Percentiles rank a stretch among this genome's conserved stretches.
Evolutionary conservation across 2,113 vertebrate species (phyloP).

Genomic region (Catagonus wagneri): DNA sequence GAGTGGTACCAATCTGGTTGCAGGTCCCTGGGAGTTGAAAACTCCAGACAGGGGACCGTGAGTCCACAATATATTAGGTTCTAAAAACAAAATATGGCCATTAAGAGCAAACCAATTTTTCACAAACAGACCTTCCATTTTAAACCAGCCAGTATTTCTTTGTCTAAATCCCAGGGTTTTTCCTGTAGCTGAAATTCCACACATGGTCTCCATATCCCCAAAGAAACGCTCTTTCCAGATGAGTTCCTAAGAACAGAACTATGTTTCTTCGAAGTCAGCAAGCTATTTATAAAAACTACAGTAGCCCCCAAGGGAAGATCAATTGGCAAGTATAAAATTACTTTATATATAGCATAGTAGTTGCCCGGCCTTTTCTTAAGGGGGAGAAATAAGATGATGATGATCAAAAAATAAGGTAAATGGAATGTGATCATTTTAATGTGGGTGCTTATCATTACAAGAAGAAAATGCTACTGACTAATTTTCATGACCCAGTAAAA

Average conservation of each 20-base stretch:
- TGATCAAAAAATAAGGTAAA: slow-evolving; percentile 37
- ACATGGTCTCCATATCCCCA: slow-evolving; percentile 84
- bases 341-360: slow-evolving; percentile 70
- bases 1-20: neutral
- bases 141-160: slow-evolving; percentile 81
- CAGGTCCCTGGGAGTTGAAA: neutral
- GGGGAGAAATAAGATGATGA: slow-evolving; percentile 48
- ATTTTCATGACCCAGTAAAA: slow-evolving; percentile 59
- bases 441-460: neutral
- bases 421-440: slow-evolving; percentile 46
- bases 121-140: slow-evolving; percentile 71
- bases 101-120: slow-evolving; percentile 70
- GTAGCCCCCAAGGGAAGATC: slow-evolving; percentile 75
- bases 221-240: slow-evolving; percentile 87
- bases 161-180: slow-evolving; percentile 80
- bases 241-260: slow-evolving; percentile 86
- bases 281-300: slow-evolving; percentile 85
- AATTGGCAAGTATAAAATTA: slow-evolving; percentile 80
- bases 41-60: neutral
- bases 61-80: slow-evolving; percentile 42
- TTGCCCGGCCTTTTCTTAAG: slow-evolving; percentile 62
- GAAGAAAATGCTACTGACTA: slow-evolving; percentile 62
- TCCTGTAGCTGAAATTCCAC: slow-evolving; percentile 85
- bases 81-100: slow-evolving; percentile 62
- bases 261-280: slow-evolving; percentile 82